These are phyloP conservation scores for Drosophila repleta DNA, from an alignment of 1,140 invertebrate species.

Conservation along the genomic window DNA sequence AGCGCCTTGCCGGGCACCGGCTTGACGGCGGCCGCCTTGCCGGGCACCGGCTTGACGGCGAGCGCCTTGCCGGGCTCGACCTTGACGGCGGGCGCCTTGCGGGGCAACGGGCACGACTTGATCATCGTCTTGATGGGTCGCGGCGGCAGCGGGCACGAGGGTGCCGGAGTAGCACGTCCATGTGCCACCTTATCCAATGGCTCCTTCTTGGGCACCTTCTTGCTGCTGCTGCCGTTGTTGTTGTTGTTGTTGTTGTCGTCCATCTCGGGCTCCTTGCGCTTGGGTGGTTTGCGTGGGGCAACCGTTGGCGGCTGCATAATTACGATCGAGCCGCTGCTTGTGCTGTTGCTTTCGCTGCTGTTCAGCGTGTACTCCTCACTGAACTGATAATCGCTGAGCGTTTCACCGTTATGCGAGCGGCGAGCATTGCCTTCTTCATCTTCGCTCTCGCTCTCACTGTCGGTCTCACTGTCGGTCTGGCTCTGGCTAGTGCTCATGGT, in stretches of 20 bases:
- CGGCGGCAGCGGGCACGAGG: slow-evolving; percentile 17
- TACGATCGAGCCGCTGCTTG: too few relatives aligned
- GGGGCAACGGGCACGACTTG: slow-evolving; percentile 13
- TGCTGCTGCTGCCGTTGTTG: neutral
- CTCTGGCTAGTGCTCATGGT: too few relatives aligned
- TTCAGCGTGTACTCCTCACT: slow-evolving; percentile 31
- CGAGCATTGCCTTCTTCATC: neutral
- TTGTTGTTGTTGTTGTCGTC: slow-evolving; percentile 26
- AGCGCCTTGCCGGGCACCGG: slow-evolving; percentile 4
- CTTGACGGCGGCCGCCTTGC: slow-evolving; percentile 20
- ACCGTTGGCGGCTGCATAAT: too few relatives aligned
- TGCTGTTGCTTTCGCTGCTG: neutral
- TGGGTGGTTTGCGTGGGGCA: neutral
- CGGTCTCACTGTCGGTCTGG: too few relatives aligned
- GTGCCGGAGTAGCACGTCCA: neutral
- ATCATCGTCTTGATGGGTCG: neutral
- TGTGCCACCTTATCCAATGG: too few relatives aligned
- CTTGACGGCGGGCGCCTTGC: neutral
- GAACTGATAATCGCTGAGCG: slow-evolving; percentile 3
- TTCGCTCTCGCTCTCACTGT: neutral
- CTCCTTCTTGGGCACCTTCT: neutral
- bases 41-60: neutral
- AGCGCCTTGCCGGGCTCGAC: too few relatives aligned
- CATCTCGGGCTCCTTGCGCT: neutral
- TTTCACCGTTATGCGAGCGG: too few relatives aligned